Percentiles rank a stretch among this genome's conserved stretches.
phyloP scores from a whole-genome alignment of 2,888 invertebrate species.

The Heliconius cydno region DNA sequence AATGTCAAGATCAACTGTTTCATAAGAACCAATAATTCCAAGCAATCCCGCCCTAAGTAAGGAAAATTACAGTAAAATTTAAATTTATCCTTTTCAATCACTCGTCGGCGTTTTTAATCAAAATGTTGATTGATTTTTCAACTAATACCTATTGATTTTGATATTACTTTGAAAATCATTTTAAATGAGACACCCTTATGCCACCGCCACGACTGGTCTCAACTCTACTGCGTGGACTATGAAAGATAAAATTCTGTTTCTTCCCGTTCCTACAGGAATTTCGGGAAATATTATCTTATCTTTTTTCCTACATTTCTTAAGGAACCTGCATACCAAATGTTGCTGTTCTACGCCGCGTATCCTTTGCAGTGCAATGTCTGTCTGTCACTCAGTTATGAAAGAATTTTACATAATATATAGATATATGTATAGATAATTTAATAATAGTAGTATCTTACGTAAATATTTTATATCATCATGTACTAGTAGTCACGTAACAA shows the following conservation, averaged over 20 bases:
- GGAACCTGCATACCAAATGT: neutral
- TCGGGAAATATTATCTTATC: no score
- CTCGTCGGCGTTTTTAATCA: slow-evolving; percentile 16
- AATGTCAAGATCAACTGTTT: slow-evolving; percentile 13
- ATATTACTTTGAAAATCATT: no score
- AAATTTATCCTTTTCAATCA: slow-evolving; percentile 21
- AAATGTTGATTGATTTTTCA: slow-evolving; percentile 19
- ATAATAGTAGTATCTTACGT: neutral
- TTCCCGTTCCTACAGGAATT: no score
- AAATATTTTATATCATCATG: neutral
- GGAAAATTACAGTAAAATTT: slow-evolving; percentile 18
- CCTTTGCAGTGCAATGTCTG: neutral
- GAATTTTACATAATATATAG: neutral
- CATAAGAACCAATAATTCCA: slow-evolving; percentile 3
- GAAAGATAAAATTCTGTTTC: no score
- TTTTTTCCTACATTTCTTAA: neutral
- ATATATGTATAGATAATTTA: neutral
- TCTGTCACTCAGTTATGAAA: neutral
- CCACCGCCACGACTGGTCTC: no score
- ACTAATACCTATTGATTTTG: neutral
- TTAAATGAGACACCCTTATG: no score
- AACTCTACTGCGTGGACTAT: no score
- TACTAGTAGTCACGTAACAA: slow-evolving; percentile 15
- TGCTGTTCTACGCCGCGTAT: neutral
- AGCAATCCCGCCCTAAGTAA: neutral